Base-by-base conservation (phyloP, 2,888 invertebrate species). In the Parasteatoda lunata region DNA sequence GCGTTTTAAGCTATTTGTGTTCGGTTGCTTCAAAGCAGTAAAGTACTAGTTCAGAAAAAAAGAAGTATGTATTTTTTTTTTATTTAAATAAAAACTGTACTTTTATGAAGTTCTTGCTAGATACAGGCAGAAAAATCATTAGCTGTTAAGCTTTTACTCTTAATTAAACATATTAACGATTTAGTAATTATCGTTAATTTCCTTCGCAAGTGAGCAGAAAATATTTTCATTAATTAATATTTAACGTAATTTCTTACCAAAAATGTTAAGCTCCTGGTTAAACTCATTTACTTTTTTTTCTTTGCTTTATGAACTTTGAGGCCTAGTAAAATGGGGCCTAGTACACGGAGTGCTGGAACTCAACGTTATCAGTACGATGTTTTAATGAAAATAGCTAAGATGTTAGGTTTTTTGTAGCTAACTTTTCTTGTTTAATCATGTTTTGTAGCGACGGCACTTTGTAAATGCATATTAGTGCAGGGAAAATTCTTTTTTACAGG, bases 141-240 rank as follows among this genome's bases (percentile, higher is more conserved):
- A 77, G 70, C 83, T 77, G 83, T 77, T 83, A 77, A 64, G 51
- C 77, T 49, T 77, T 76, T 71, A 69, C 76, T 83, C 76, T 83
- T 83, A 83, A 83, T 83, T 83, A 83, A 83, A 77, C 83, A 83
- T 71, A 70, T 76, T 83, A 83, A 69, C 70, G 83, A 77, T 83
- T 83, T 83, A 76, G 83, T 71, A 77, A 83, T 83, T 83, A 83
- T 77, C 83, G 77, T 76, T 70, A 77, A 81, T 81, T 83, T 83
- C 70, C 65, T 65, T 71, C 11, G 49, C 70, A 83, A 83, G 83
- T 83, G 71, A 71, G 83, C 65, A 64, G 76, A 82, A 83, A 83
- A 83, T 77, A 77, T 72, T 72, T 84, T 71, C 69, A 84, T 84
- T 84, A 84, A 84, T 84, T 84, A 84, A 77, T 84, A 77, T 84